These are phyloP conservation scores for Belgica antarctica DNA, from an alignment of 2,888 invertebrate species.

Conservation along the genomic window DNA sequence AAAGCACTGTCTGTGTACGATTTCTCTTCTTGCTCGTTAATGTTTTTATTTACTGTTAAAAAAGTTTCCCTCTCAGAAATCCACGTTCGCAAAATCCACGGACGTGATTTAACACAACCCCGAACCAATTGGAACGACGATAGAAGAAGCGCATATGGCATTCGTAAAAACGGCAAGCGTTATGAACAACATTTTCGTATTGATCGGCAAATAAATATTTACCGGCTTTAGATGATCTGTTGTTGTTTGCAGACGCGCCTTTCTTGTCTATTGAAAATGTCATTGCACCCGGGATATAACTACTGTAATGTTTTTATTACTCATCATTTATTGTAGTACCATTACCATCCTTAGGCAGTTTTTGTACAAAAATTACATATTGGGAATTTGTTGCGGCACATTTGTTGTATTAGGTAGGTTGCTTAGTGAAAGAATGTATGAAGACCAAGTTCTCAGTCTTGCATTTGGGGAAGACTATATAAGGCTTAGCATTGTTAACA, in stretches of 20 bases:
- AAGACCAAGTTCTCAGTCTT: no score
- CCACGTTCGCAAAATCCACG: not conserved
- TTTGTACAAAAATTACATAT: no score
- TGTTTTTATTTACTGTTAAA: conserved; percentile 38
- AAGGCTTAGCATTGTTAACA: no score
- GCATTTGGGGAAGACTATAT: no score
- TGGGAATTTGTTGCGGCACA: no score
- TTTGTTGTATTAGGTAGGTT: no score
- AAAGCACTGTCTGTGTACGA: not conserved
- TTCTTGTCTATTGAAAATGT: not conserved
- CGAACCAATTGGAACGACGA: not conserved
- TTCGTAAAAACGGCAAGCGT: not conserved
- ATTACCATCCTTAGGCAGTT: no score
- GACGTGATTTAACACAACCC: conserved; percentile 35
- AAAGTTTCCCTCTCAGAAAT: not conserved
- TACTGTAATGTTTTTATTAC: no score
- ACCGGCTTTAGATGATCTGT: conserved; percentile 32
- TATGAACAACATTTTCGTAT: not conserved
- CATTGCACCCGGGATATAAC: not conserved
- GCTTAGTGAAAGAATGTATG: no score
- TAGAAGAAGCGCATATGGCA: conserved; percentile 22
- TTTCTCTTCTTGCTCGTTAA: conserved; percentile 22
- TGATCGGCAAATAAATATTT: conserved; percentile 37
- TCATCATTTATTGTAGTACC: no score
- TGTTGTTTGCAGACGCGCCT: conserved; percentile 10